Conservation (phyloP, 2,113 vertebrate species). For the Vulpes vulpes region DNA sequence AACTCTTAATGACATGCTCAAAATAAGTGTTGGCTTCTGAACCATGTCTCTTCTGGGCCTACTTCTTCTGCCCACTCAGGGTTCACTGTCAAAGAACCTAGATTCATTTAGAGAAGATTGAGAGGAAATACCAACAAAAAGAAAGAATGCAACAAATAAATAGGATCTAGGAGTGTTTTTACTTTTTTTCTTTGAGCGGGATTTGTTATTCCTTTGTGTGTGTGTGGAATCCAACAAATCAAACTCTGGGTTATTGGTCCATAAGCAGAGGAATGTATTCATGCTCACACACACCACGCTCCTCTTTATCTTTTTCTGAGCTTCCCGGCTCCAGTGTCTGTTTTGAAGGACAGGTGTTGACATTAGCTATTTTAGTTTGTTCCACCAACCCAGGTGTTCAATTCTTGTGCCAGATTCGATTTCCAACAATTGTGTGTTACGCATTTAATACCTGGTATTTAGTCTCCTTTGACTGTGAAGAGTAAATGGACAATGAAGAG, state of each 20-base stretch:
- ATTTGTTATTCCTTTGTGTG: background rate
- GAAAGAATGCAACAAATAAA: background rate
- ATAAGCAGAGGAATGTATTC: background rate
- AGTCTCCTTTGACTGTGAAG: background rate
- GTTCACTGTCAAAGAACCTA: background rate
- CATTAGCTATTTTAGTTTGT: background rate
- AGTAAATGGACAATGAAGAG: background rate
- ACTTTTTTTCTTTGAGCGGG: background rate
- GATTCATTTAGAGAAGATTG: background rate
- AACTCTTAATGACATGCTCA: background rate
- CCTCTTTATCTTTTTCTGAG: background rate
- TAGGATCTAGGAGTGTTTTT: background rate
- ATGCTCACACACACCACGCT: background rate
- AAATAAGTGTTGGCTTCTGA: background rate
- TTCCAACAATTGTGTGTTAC: background rate
- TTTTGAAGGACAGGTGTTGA: background rate
- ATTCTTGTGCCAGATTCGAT: background rate
- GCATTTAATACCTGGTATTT: background rate
- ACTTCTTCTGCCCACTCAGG: background rate
- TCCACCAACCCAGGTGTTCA: background rate
- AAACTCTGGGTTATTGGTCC: background rate
- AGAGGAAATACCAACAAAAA: background rate
- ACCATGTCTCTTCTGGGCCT: background rate
- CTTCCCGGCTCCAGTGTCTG: background rate
- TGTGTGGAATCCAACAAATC: background rate